Base-by-base conservation (phyloP, 2,113 vertebrate genomes). In the Ameiurus melas region DNA sequence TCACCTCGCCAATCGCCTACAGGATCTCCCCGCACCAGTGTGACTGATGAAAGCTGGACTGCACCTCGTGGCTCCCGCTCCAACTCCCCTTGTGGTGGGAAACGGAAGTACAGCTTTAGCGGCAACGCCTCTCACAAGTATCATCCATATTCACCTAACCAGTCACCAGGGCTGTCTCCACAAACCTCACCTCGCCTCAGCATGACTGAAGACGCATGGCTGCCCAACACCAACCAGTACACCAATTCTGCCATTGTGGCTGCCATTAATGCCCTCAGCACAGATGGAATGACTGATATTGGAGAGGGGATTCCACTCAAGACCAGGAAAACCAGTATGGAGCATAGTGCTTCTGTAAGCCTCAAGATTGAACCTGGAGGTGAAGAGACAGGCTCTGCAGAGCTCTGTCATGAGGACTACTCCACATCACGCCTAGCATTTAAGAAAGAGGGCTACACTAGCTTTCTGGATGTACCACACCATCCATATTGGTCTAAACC, bases 181-280 rank as follows among this genome's bases (percentile, higher is more conserved):
- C 97, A 97, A 0, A 95, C 94, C 71, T 99, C 98, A 0, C 98
- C 98, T 0, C 96, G 97, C 13, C 96, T 98, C 91, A 99, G 98
- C 0, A 92, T 99, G 87, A 98, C 97, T 0, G 98, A 99, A 30
- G 98, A 99, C 89, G 95, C 93, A 0, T 99, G 97, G 98, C 94
- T 98, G 83, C 96, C 97, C 25, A 97, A 96, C 93, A 97, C 96
- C 91, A 98, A 98, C 89, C 98, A 99, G 92, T 99, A 98, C 90
- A 98, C 98, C 94, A 99, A 98, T 93, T 99, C 97, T 0, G 98
- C 98, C 91, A 99, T 99, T 0, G 97, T 99, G 0, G 98, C 97
- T 0, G 98, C 98, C 93, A 99, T 99, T 92, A 99, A 99, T 0
- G 98, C 98, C 43, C 95, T 99, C 92, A 98, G 96, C 95, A 99